Evolutionary conservation across 2,888 invertebrate genomes (phyloP), one percentile per base, ranked within the genome.

Genomic region (Melinopterus prodromus): DNA sequence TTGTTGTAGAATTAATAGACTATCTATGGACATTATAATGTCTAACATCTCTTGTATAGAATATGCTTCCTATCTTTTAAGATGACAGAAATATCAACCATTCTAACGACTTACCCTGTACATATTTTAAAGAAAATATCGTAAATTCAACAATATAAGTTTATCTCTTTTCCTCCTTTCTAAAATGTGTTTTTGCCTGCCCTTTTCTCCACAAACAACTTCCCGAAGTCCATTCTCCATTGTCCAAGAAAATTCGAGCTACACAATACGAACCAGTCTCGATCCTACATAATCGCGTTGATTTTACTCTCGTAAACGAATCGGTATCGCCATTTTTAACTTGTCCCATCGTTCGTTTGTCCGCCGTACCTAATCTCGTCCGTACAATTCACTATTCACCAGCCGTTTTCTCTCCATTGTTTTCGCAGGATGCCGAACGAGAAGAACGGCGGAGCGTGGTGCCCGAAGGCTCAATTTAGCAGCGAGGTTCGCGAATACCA

Each of bases 391-490:
- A 6, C 53, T 53, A 53, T 53, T 53, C 53, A 53, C 53, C 53
- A 12, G 9, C 53, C 74, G 36, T 53, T 53, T 12, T 53, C 35
- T 71, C 15, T 35, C 74, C 36, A 74, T 74, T 74, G 74, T 78
- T 16, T 72, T 89, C 89, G 72, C 91, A 97, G 97, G 88, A 93
- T 97, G 83, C 92, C 96, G 7, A 94, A 95, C 77, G 97, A 97
- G 87, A 93, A 94, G 84, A 95, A 95, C 82, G 97, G 97, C 0
- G 98, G 98, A 0, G 97, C 98, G 0, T 98, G 98, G 98, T 98
- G 98, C 89, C 97, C 98, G 7, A 94, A 95, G 86, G 94, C 94
- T 0, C 93, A 95, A 86, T 95, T 97, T 84, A 92, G 93, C 84
- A 92, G 93, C 78, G 92, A 93, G 79, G 93, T 95, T 80, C 93